These are phyloP conservation scores for Netelia virgata DNA, from an alignment of 2,888 invertebrate genomes.

Conservation along the genomic window DNA sequence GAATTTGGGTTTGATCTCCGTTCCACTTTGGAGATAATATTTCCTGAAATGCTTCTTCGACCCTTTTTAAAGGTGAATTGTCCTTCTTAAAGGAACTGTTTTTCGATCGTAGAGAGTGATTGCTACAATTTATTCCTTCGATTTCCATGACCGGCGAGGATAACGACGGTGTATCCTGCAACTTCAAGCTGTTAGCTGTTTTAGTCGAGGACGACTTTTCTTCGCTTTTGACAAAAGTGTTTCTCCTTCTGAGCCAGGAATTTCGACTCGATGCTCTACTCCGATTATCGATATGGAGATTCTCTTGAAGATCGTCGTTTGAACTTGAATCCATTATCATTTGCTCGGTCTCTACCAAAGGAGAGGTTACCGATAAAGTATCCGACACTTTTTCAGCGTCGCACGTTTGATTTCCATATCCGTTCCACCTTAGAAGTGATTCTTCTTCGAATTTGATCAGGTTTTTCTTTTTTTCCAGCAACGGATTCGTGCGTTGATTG, in stretches of 20 bases:
- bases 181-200: not conserved
- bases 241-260: not conserved
- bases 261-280: not conserved
- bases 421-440: slow-evolving; percentile 10
- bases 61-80: not conserved
- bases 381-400: not conserved
- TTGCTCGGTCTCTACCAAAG: not conserved
- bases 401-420: not conserved
- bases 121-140: slow-evolving; percentile 29
- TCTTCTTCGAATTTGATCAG: not conserved
- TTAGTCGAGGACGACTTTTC: not conserved
- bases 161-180: not conserved
- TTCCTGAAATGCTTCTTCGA: not conserved
- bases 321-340: not conserved
- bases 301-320: not conserved
- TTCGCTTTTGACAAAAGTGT: not conserved
- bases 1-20: not conserved
- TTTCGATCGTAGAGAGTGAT: not conserved
- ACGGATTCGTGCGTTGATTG: slow-evolving; percentile 55
- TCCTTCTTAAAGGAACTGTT: not conserved
- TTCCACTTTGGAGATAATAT: slow-evolving; percentile 3
- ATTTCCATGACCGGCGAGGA: slow-evolving; percentile 45
- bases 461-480: not conserved
- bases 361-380: slow-evolving; percentile 8
- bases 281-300: not conserved